These are phyloP conservation scores for Pentalonia nigronervosa DNA, from an alignment of 1,140 invertebrate species.

Conservation along the genomic window DNA sequence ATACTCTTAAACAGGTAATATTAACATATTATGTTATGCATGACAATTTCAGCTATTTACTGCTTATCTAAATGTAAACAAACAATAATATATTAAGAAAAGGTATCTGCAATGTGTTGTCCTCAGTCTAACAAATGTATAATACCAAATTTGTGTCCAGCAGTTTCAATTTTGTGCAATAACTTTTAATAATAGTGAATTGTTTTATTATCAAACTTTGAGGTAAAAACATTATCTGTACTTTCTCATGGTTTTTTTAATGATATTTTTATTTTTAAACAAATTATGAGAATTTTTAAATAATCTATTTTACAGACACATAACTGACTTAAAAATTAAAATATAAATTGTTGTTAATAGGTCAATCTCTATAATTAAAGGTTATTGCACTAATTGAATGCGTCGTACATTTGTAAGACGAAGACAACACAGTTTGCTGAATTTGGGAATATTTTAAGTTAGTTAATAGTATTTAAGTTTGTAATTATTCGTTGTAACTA, in stretches of 20 bases:
- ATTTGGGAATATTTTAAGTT: no score
- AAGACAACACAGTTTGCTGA: no score
- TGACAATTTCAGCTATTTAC: not conserved
- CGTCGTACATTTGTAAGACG: no score
- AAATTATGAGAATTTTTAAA: no score
- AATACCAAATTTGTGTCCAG: not conserved
- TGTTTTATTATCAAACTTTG: not conserved
- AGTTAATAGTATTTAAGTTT: no score
- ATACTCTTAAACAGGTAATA: constrained; percentile 85
- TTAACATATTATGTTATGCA: not conserved
- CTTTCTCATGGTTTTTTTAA: no score
- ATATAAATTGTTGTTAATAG: no score
- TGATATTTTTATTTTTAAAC: not conserved
- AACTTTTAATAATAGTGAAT: not conserved
- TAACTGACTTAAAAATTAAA: no score
- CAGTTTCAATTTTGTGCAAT: not conserved
- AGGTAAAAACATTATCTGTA: not conserved
- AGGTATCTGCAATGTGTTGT: not conserved
- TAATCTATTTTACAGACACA: no score
- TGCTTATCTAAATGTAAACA: not conserved
- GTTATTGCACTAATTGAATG: no score
- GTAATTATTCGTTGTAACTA: no score
- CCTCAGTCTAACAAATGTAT: not conserved
- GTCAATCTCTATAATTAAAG: no score
- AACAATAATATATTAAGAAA: not conserved